Evolutionary conservation across 2,888 invertebrate species (phyloP), one percentile per base, ranked within the genome.

Genomic region (Cryptus viduatorius): DNA sequence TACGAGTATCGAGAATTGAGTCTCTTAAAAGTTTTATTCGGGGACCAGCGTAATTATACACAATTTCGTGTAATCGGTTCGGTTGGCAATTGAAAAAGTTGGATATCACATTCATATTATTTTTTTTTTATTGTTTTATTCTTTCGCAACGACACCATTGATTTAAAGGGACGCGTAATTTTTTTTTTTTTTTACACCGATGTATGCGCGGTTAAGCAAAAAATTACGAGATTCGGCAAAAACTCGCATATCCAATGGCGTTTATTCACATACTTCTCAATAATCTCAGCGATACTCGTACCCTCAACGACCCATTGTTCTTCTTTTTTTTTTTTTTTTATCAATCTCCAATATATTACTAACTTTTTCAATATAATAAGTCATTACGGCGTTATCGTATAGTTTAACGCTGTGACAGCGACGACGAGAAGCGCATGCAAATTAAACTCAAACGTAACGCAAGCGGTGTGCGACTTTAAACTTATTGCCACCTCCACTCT

Each of bases 391-490:
- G 85, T 86, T 88, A 88, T 83, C 83, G 82, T 85, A 88, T 86
- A 84, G 86, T 84, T 85, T 87, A 86, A 88, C 88, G 86, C 88
- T 85, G 83, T 76, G 84, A 86, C 86, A 87, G 87, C 86, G 85
- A 88, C 85, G 75, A 86, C 83, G 84, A 88, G 84, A 89, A 90
- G 90, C 90, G 87, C 89, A 89, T 88, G 89, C 88, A 90, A 91
- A 89, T 87, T 78, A 89, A 86, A 88, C 86, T 85, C 79, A 79
- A 87, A 87, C 83, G 81, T 81, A 87, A 87, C 76, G 79, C 80
- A 86, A 89, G 89, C 87, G 71, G 79, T 87, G 86, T 87, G 86
- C 87, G 85, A 86, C 80, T 80, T 83, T 29, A 84, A 78, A 78
- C 24, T 73, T 56, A 44, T 82, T 82, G 61, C 86, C 79, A 65